Percentiles rank a stretch among this genome's conserved stretches.
Conservation (phyloP, 2,113 vertebrate genomes). For the Ellobius talpinus region DNA sequence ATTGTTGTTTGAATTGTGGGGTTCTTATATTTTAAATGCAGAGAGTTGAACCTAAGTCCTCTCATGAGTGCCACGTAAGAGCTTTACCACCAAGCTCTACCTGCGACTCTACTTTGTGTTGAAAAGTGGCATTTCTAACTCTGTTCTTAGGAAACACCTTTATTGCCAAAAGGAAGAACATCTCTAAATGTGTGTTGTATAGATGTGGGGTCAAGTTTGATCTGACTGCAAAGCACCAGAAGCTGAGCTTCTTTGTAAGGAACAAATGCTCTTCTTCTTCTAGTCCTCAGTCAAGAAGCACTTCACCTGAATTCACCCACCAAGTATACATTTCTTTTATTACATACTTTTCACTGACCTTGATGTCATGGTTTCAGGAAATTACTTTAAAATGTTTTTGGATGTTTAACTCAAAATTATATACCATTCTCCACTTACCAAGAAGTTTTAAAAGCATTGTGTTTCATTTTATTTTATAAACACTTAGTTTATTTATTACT, state of each 20-base stretch:
- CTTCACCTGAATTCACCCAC: background rate
- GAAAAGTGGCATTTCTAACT: constrained; percentile 5
- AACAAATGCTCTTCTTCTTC: background rate
- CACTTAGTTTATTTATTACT: background rate
- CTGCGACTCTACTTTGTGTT: background rate
- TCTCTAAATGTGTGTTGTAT: background rate
- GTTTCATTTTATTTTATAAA: background rate
- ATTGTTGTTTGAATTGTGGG: background rate
- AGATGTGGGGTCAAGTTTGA: background rate
- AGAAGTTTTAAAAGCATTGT: background rate
- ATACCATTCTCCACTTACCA: background rate
- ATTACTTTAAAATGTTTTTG: constrained; percentile 3
- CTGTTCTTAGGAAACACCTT: background rate
- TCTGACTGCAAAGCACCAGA: background rate
- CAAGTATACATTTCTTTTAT: background rate
- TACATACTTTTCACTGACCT: constrained; percentile 20
- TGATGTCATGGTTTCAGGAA: background rate
- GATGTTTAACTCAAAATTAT: background rate
- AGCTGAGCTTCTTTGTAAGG: background rate
- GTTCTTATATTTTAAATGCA: background rate
- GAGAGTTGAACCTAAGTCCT: background rate
- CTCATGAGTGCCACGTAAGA: too few relatives aligned
- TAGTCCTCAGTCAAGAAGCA: background rate
- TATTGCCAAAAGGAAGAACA: background rate
- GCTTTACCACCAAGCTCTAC: background rate